These are phyloP conservation scores for Pelosia muscerda DNA, from an alignment of 2,888 invertebrate species.

Conservation along the genomic window DNA sequence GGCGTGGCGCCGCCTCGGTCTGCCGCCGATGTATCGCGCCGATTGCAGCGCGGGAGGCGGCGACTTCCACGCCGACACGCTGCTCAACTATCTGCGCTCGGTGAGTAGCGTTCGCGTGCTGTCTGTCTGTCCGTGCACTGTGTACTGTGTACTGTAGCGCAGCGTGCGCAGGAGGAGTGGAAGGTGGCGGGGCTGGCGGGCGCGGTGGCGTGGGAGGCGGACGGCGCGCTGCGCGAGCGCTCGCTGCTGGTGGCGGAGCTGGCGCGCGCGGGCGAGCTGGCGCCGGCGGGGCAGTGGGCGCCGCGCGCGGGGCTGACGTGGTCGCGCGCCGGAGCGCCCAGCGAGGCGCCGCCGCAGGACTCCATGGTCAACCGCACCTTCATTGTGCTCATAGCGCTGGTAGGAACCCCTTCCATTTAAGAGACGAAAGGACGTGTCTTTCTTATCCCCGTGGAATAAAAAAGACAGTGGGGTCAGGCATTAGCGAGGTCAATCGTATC, in stretches of 20 bases:
- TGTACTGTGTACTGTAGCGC: background rate
- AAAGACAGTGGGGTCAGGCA: too few species aligned
- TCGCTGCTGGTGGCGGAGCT: slow-evolving; percentile 70
- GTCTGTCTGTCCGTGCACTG: too few species aligned
- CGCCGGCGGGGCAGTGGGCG: slow-evolving; percentile 66
- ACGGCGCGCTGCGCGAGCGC: slow-evolving; percentile 62
- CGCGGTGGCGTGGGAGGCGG: slow-evolving; percentile 62
- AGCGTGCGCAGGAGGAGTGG: slow-evolving; percentile 53
- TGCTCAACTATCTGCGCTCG: slow-evolving; percentile 78
- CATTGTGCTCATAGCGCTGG: slow-evolving; percentile 72
- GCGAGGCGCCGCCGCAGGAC: slow-evolving; percentile 61
- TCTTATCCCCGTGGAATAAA: too few species aligned
- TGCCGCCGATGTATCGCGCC: slow-evolving; percentile 53
- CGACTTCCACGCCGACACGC: slow-evolving; percentile 77
- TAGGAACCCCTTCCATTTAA: slow-evolving; percentile 27
- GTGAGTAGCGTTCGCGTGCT: slow-evolving; percentile 44
- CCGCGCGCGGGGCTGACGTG: slow-evolving; percentile 63
- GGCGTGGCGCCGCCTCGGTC: slow-evolving; percentile 54
- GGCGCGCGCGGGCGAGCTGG: slow-evolving; percentile 67
- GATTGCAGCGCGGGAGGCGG: slow-evolving; percentile 64
- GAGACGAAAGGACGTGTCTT: too few species aligned
- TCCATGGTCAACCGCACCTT: slow-evolving; percentile 79
- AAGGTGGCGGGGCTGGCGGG: slow-evolving; percentile 43
- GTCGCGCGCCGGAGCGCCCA: slow-evolving; percentile 58
- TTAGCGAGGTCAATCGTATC: too few species aligned